Evolutionary conservation across 2,888 invertebrate species (phyloP).

Genomic region (Dasysyrphus albostriatus): DNA sequence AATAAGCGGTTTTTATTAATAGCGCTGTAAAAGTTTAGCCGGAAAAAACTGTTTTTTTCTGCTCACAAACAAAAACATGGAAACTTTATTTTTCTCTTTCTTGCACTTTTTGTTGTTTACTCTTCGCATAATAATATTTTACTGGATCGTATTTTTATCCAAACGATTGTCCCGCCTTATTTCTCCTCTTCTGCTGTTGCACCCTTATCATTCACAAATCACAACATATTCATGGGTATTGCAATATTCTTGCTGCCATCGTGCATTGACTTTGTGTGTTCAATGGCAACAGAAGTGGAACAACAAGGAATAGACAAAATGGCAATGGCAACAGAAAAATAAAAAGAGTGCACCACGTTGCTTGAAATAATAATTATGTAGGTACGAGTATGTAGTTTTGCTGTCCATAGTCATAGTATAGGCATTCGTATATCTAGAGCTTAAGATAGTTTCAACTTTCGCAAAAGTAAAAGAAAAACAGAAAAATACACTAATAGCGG

Average conservation of each 20-base stretch:
- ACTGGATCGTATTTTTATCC: conserved; percentile 60
- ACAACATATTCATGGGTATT: conserved; percentile 46
- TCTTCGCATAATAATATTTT: conserved; percentile 44
- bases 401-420: neutral
- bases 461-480: conserved; percentile 24
- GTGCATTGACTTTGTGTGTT: conserved; percentile 75
- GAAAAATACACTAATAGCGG: conserved; percentile 7
- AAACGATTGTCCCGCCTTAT: neutral
- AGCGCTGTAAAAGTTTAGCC: too few relatives aligned
- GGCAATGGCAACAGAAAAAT: conserved; percentile 41
- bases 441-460: conserved; percentile 53
- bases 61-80: neutral
- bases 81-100: conserved; percentile 39
- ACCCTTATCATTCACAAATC: conserved; percentile 26
- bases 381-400: neutral
- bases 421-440: conserved; percentile 10
- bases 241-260: conserved; percentile 65
- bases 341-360: conserved; percentile 32
- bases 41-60: too few relatives aligned
- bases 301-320: conserved; percentile 55
- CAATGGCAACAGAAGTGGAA: conserved; percentile 74
- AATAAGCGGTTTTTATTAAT: too few relatives aligned
- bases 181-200: neutral
- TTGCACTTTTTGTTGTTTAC: conserved; percentile 51
- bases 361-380: neutral